Percentiles rank a stretch among this genome's conserved stretches.
phyloP scores from a whole-genome alignment of 2,113 vertebrate species.

The Diadophis punctatus region DNA sequence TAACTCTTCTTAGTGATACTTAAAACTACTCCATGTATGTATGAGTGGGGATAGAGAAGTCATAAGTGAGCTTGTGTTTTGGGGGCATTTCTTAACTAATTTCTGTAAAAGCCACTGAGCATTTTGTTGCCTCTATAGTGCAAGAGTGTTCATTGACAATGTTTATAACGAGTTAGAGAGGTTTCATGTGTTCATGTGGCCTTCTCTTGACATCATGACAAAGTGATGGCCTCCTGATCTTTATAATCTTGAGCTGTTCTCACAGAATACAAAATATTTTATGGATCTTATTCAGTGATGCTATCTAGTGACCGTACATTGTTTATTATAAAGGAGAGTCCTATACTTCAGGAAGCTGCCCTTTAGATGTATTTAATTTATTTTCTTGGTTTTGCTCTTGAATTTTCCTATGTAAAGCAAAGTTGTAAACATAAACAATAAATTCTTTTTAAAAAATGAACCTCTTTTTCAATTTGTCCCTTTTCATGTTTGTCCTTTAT shows the following conservation, averaged over 20 bases:
- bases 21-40: background rate
- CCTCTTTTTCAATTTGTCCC: background rate
- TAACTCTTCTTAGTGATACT: background rate
- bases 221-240: background rate
- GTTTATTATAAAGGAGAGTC: background rate
- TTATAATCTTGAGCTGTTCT: conserved; percentile 5
- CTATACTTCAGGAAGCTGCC: background rate
- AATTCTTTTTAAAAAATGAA: background rate
- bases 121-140: background rate
- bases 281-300: background rate
- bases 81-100: background rate
- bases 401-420: background rate
- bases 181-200: background rate
- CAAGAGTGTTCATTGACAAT: background rate
- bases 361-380: background rate
- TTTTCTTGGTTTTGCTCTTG: background rate
- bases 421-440: background rate
- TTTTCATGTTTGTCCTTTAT: background rate
- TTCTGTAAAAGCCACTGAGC: background rate
- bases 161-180: background rate
- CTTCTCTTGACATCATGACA: background rate
- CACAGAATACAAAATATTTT: background rate
- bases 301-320: background rate
- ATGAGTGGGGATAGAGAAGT: background rate
- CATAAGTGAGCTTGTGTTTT: background rate